Percentiles rank a stretch among this genome's conserved stretches.
Conservation (phyloP, 2,888 invertebrate species). For the Oligia strigilis region DNA sequence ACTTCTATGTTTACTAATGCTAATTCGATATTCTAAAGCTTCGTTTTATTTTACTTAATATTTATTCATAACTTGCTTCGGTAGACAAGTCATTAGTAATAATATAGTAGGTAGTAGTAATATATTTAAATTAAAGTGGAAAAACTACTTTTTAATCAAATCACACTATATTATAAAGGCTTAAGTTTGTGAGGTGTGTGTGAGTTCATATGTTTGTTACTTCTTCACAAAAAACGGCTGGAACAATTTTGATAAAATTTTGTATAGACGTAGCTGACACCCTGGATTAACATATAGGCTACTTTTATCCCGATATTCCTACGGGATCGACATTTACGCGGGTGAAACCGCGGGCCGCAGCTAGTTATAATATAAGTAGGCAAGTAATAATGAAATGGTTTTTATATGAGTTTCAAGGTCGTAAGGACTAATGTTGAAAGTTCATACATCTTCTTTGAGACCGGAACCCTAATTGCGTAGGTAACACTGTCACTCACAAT, state of each 20-base stretch:
- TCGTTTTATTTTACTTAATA: conserved; percentile 7
- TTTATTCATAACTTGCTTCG: conserved; percentile 20
- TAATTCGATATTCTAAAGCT: conserved; percentile 19
- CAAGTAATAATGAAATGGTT: conserved; percentile 26
- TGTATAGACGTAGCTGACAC: too few relatives aligned
- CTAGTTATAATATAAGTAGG: not conserved
- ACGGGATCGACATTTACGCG: too few relatives aligned
- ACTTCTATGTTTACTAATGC: conserved; percentile 20
- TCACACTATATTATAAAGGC: not conserved
- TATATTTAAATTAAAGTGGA: conserved; percentile 7
- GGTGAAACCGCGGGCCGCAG: too few relatives aligned
- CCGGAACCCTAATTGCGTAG: not conserved
- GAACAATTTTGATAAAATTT: too few relatives aligned
- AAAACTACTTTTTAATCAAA: conserved; percentile 28
- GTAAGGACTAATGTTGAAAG: not conserved
- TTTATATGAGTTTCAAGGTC: conserved; percentile 37
- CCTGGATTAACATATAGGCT: too few relatives aligned
- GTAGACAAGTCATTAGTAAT: conserved; percentile 2
- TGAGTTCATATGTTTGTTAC: too few relatives aligned
- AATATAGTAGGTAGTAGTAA: not conserved
- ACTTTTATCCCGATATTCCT: too few relatives aligned
- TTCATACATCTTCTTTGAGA: not conserved
- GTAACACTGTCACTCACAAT: not conserved
- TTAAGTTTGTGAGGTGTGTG: too few relatives aligned
- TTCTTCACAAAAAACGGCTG: too few relatives aligned